Evolutionary conservation across 2,113 vertebrate species (phyloP).

Genomic region (Limnothrissa miodon): DNA sequence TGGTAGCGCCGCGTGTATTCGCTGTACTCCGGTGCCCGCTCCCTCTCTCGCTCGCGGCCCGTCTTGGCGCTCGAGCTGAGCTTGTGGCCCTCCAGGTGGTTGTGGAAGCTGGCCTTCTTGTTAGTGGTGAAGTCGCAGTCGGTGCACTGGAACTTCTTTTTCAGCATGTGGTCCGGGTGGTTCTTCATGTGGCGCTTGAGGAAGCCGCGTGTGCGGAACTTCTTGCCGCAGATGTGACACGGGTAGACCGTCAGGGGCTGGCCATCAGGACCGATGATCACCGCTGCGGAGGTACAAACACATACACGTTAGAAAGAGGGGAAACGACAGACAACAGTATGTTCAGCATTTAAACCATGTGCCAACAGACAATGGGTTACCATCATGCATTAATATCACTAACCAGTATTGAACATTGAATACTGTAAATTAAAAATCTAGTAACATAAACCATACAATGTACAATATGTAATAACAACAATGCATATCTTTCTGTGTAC

Average conservation of each 20-base stretch:
- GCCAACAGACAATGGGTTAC: too few relatives aligned
- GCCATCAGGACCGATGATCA: conserved; percentile 97
- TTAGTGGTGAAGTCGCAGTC: conserved; percentile 99
- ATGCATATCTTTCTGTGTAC: neutral
- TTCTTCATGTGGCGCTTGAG: conserved; percentile 99
- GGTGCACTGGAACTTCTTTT: conserved; percentile 98
- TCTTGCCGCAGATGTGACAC: conserved; percentile 98
- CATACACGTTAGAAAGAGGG: neutral
- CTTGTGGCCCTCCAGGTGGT: conserved; percentile 98
- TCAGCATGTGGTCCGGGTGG: conserved; percentile 95
- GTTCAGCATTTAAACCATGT: too few relatives aligned
- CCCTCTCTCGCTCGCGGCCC: neutral
- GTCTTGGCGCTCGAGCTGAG: conserved; percentile 81
- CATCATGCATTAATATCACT: neutral
- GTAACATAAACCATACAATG: too few relatives aligned
- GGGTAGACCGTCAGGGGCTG: conserved; percentile 97
- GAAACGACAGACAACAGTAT: neutral
- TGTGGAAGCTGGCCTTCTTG: conserved; percentile 98
- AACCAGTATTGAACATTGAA: neutral
- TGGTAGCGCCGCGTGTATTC: conserved; percentile 93
- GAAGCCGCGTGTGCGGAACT: conserved; percentile 97
- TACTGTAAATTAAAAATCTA: neutral
- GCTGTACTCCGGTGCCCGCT: conserved; percentile 77
- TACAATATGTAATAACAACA: too few relatives aligned
- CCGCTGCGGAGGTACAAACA: conserved; percentile 75